These are phyloP conservation scores for Leucoraja erinaceus DNA, from an alignment of 2,113 vertebrate genomes.

Conservation along the genomic window DNA sequence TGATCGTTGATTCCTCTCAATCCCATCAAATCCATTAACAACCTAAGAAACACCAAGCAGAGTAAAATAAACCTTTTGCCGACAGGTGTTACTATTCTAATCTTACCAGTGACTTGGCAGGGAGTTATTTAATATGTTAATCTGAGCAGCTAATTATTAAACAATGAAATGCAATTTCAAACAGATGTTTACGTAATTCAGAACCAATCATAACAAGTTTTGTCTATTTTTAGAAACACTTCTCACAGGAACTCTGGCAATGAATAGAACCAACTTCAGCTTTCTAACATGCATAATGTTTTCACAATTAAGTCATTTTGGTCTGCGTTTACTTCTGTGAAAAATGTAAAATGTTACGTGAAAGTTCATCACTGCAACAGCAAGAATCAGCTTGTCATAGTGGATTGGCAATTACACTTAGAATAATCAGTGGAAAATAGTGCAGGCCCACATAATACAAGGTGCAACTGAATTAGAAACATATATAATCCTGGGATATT, in stretches of 20 bases:
- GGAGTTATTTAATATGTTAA: neutral
- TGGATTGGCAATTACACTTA: conserved; percentile 14
- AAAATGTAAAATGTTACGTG: neutral
- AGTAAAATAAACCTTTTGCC: neutral
- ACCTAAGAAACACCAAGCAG: neutral
- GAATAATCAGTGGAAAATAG: neutral
- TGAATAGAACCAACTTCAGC: neutral
- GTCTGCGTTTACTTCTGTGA: neutral
- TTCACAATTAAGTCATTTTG: neutral
- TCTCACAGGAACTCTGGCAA: neutral
- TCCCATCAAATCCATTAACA: neutral
- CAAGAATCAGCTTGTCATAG: neutral
- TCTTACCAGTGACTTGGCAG: neutral
- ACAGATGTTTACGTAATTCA: conserved; percentile 10
- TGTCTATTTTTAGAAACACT: neutral
- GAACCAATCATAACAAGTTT: neutral
- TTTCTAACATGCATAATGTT: conserved; percentile 19
- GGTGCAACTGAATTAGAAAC: neutral
- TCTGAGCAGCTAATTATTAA: neutral
- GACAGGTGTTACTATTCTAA: neutral
- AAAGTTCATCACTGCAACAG: conserved; percentile 23
- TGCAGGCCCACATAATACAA: too few species aligned
- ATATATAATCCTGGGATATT: neutral
- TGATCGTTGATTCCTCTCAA: neutral
- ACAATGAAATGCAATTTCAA: conserved; percentile 11